Percentiles rank a stretch among this genome's conserved stretches.
Conservation (phyloP, 2,888 invertebrate species). For the Dione juno region DNA sequence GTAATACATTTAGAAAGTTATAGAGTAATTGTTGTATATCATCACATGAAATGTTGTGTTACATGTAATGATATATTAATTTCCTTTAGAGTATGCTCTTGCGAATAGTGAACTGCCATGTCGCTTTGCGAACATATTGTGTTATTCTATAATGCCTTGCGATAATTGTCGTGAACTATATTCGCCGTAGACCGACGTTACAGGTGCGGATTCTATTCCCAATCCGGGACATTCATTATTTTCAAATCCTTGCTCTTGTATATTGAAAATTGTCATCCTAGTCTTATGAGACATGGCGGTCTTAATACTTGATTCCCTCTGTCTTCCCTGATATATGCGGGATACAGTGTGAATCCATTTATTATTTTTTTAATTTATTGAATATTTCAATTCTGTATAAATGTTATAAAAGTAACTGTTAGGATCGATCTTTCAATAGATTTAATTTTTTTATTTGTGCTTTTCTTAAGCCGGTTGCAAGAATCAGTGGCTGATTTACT, state of each 20-base stretch:
- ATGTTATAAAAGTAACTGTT: too few species aligned
- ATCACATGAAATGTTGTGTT: constrained; percentile 7
- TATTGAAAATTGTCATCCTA: too few species aligned
- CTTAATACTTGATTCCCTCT: too few species aligned
- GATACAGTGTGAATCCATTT: too few species aligned
- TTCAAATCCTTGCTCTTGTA: too few species aligned
- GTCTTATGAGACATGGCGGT: too few species aligned
- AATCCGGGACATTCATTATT: not conserved
- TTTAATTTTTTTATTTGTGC: too few species aligned
- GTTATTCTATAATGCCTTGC: not conserved
- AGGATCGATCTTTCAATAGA: too few species aligned
- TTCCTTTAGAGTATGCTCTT: constrained; percentile 4
- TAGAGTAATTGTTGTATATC: constrained; percentile 23
- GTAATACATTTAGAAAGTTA: constrained; percentile 42
- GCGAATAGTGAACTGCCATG: constrained; percentile 15
- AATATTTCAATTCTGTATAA: too few species aligned
- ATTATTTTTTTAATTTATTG: too few species aligned
- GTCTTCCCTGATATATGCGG: too few species aligned
- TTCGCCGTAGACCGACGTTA: too few species aligned
- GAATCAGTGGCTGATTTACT: not conserved
- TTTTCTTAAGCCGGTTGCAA: not conserved
- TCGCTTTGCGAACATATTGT: not conserved
- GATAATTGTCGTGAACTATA: constrained; percentile 1
- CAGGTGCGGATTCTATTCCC: not conserved
- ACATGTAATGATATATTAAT: not conserved